Conservation (phyloP, 2,797 vertebrate genomes). For the Muscicapa striata region DNA sequence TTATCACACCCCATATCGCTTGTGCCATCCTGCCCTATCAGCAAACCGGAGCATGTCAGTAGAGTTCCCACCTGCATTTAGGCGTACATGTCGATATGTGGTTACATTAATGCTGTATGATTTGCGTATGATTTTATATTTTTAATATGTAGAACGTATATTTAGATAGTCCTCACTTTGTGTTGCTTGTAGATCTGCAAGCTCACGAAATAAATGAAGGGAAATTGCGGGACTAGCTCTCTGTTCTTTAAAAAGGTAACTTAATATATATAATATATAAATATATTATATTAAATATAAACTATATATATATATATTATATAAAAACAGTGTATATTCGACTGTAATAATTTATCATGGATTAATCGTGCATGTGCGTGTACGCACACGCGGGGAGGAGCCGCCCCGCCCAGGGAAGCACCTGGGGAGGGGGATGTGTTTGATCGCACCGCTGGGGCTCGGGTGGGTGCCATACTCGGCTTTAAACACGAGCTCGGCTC, state of each 20-base stretch:
- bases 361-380: neutral
- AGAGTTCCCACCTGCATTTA: neutral
- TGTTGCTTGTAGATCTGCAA: neutral
- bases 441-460: neutral
- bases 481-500: neutral
- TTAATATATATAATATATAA: too few species aligned
- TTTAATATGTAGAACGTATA: neutral
- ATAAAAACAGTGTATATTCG: neutral
- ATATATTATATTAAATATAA: too few species aligned
- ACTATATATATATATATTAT: too few species aligned
- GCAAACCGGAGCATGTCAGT: neutral
- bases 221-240: neutral
- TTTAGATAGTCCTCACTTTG: neutral
- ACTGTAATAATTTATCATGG: neutral
- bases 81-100: neutral
- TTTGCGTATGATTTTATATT: neutral
- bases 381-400: neutral
- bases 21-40: neutral
- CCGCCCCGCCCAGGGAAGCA: neutral
- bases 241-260: neutral
- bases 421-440: neutral
- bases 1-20: accelerated
- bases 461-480: too few species aligned
- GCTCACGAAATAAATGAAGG: neutral
- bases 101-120: neutral